These are phyloP conservation scores for Pantala flavescens DNA, from an alignment of 1,140 invertebrate genomes.

Conservation along the genomic window DNA sequence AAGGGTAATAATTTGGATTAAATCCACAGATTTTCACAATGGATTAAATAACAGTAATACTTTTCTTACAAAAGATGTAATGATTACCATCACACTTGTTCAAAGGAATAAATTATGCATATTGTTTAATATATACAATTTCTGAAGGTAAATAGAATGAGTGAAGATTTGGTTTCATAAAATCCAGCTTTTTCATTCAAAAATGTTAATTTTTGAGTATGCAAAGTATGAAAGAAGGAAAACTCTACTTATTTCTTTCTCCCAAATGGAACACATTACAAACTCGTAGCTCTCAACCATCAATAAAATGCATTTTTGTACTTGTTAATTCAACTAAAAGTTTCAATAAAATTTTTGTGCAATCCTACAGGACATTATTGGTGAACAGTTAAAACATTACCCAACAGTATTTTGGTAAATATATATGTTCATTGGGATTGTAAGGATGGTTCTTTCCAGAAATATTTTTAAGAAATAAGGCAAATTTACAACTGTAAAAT, in stretches of 20 bases:
- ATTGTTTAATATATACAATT: neutral
- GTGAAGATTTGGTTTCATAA: neutral
- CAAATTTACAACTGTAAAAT: neutral
- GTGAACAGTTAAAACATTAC: neutral
- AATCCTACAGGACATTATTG: neutral
- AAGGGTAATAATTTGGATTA: neutral
- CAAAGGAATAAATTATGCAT: neutral
- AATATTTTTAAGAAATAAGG: neutral
- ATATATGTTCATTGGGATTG: neutral
- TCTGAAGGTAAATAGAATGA: neutral
- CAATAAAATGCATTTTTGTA: slow-evolving; percentile 11
- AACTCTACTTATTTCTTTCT: neutral
- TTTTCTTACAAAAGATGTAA: too few relatives aligned
- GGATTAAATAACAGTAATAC: too few relatives aligned
- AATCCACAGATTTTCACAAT: neutral
- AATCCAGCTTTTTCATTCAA: neutral
- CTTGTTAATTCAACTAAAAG: neutral
- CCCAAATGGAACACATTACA: neutral
- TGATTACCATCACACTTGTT: too few relatives aligned
- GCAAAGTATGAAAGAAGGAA: neutral
- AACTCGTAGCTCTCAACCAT: neutral
- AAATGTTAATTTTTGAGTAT: neutral
- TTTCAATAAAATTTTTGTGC: neutral
- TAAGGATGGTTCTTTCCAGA: neutral
- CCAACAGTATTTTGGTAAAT: neutral